Conservation (phyloP, 2,797 vertebrate genomes). For the Pseudochromis fuscus region DNA sequence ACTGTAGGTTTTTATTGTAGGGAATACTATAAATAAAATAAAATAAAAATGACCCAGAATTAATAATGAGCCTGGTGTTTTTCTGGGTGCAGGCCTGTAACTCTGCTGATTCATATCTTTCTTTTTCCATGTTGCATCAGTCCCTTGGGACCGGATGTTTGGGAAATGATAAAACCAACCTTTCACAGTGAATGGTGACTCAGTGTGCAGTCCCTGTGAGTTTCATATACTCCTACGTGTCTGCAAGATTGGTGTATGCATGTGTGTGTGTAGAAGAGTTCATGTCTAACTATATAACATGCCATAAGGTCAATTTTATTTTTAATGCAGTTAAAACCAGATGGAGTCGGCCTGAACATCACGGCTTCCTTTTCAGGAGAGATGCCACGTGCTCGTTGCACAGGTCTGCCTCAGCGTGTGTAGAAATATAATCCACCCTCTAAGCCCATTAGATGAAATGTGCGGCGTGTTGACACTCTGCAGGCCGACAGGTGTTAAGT, state of each 20-base stretch:
- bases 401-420: constrained; percentile 12
- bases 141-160: not conserved
- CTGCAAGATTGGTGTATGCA: not conserved
- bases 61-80: no score
- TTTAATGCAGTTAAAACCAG: constrained; percentile 9
- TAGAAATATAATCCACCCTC: constrained; percentile 15
- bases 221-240: not conserved
- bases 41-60: no score
- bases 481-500: no score
- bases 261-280: not conserved
- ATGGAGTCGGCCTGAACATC: not conserved
- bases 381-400: not conserved
- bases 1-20: no score
- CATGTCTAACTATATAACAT: not conserved
- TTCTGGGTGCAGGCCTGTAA: no score
- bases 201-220: not conserved
- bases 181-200: not conserved
- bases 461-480: no score
- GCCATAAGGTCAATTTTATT: constrained; percentile 4
- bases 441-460: constrained; percentile 5
- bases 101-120: not conserved
- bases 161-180: not conserved
- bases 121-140: not conserved
- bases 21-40: no score
- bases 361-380: constrained; percentile 13